Base-by-base conservation (phyloP, 2,113 vertebrate genomes). In the Casuarius casuarius region DNA sequence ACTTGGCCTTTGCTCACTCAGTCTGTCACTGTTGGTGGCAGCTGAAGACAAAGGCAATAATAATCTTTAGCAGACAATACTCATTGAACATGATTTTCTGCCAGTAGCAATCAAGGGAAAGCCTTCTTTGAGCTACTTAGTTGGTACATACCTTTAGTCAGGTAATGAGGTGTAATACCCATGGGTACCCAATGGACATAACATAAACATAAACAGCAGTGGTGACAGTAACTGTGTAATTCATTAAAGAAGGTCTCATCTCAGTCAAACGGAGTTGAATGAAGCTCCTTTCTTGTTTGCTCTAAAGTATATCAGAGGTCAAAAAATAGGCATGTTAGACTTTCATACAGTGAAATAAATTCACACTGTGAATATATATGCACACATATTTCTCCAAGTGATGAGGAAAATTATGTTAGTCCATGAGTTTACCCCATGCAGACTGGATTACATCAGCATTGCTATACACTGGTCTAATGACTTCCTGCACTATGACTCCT, bases 341-440 rank as follows among this genome's bases (percentile, higher is more conserved):
- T 87, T 79, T n/a, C 18, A 38, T 2, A 33, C 3, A 51, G 25
- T 38, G 38, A 38, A 38, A 38, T 38, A 38, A 38, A 38, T 38
- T 38, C 38, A 38, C 38, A 51, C 20, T 29, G 4, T 17, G n/a
- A 79, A 42, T 54, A n/a, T 48, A 59, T 46, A 21, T 21, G 83
- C 21, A 48, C 71, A 40, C 40, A 29, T 74, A 35, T 87, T 91
- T 70, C 49, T 93, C 20, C 48, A 89, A 72, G 25, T 52, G 29
- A 81, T 68, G 59, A 96, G 14, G 73, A 96, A 96, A 95, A 65
- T 68, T 82, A 66, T 70, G 20, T 16, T 10, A 86, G 52, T 48
- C 18, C 62, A 38, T 93, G 61, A 13, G 25, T 58, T 71, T 40
- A 61, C 20, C 8, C 44, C 46, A 58, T 67, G 46, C 29, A 75